A percentile compares a stretch with the other conserved stretches of the same genome.
Evolutionary conservation across 1,140 invertebrate genomes (phyloP).

Genomic region (Drosophila orosa): DNA sequence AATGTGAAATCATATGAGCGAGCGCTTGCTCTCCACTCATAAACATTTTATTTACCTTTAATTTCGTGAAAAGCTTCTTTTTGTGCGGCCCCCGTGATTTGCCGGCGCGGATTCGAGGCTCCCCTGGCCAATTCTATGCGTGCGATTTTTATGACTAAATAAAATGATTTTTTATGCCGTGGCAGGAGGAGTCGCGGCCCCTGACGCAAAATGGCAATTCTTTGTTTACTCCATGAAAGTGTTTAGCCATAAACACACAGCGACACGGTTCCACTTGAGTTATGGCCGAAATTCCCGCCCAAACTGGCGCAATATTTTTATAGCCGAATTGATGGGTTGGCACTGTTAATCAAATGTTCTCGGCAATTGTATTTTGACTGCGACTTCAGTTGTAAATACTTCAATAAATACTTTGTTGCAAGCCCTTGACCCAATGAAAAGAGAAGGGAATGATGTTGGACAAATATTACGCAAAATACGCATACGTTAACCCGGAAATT

Average conservation of each 20-base stretch:
- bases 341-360: slow-evolving; percentile 33
- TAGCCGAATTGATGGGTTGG: slow-evolving; percentile 40
- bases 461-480: neutral
- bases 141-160: slow-evolving; percentile 77
- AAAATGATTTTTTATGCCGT: slow-evolving; percentile 63
- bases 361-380: slow-evolving; percentile 43
- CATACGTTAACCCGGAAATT: neutral
- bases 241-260: slow-evolving; percentile 68
- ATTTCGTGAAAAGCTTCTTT: slow-evolving; percentile 77
- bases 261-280: slow-evolving; percentile 39
- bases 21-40: slow-evolving; percentile 73
- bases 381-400: neutral
- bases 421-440: neutral
- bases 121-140: slow-evolving; percentile 61
- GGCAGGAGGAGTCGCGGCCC: slow-evolving; percentile 35
- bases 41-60: slow-evolving; percentile 82
- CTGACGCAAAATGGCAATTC: slow-evolving; percentile 72
- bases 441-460: neutral
- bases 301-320: slow-evolving; percentile 46
- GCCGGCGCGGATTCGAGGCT: slow-evolving; percentile 4
- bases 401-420: neutral
- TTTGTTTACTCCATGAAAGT: slow-evolving; percentile 65
- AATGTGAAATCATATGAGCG: slow-evolving; percentile 80
- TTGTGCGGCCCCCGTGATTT: slow-evolving; percentile 69
- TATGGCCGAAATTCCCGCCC: slow-evolving; percentile 40